Evolutionary conservation across 2,888 invertebrate species (phyloP), one percentile per base, ranked within the genome.

Genomic region (Subacronicta megacephala): DNA sequence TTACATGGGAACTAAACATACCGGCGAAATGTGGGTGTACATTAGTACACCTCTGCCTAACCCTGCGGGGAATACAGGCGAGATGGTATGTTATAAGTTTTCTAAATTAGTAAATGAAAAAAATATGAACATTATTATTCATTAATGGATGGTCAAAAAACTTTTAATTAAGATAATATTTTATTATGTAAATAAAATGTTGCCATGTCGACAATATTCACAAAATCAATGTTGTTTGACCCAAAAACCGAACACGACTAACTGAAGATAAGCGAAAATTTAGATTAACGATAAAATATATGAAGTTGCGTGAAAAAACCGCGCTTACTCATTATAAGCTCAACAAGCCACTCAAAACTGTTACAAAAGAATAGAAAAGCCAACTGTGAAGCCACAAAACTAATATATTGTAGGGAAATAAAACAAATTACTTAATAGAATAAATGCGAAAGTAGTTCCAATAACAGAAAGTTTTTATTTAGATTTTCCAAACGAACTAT

Each of bases 301-400:
- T 44, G 44, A 45, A 50, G 56, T 75, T 63, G 77, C 77, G 75
- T 76, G 75, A 60, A 61, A 36, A 56, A 38, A 55, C 20, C 29
- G 15, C 38, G 40, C 56, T 72, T 43, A 47, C 43, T 60, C 37
- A 52, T 47, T 62, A 63, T 68, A 68, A 60, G 18, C 50, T 56
- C 56, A 62, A 53, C 66, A 59, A 53, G 50, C 53, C 50, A 55
- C 43, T 59, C 38, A 46, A 43, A 43, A 42, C 40, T 50, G 10
- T 49, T 41, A 36, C 15, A 12, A 50, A 58, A 43, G 15, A 55
- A 46, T 10, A 16, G 15, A 58, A 57, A 58, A 38, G 38, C 41
- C 20, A 54, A 57, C 38, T 54, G 43, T 44, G 42, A 36, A 59
- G 44, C 41, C 16, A 60, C 51, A 53, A 63, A 67, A 52, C 40